These are phyloP conservation scores for Brachionus koreanus DNA, from an alignment of 1,140 invertebrate genomes.

Conservation along the genomic window DNA sequence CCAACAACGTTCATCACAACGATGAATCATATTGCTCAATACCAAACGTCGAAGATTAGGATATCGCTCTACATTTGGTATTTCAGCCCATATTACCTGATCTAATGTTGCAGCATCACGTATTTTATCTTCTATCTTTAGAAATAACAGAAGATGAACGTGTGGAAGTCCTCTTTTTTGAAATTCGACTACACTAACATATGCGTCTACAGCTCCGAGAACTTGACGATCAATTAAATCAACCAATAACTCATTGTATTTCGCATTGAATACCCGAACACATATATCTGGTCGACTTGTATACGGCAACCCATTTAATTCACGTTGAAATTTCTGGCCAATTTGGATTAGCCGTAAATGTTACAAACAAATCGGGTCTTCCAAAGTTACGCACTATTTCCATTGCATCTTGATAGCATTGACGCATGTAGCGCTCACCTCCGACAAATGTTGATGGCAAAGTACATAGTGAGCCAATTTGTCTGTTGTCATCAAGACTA, in stretches of 20 bases:
- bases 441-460: constrained; percentile 1
- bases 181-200: constrained; percentile 60
- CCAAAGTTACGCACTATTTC: constrained; percentile 45
- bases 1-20: not conserved
- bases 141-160: constrained; percentile 60
- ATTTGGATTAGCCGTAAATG: constrained; percentile 50
- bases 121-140: constrained; percentile 45
- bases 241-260: constrained; percentile 59
- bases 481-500: too few relatives aligned
- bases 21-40: constrained; percentile 47
- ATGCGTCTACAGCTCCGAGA: constrained; percentile 52
- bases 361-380: constrained; percentile 47
- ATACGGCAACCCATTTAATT: constrained; percentile 49
- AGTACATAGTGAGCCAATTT: too few relatives aligned
- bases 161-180: constrained; percentile 62
- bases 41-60: constrained; percentile 45
- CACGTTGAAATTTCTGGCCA: constrained; percentile 54
- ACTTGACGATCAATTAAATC: constrained; percentile 52
- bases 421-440: not conserved
- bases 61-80: constrained; percentile 41
- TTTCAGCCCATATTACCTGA: constrained; percentile 45
- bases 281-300: constrained; percentile 57
- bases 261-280: constrained; percentile 60
- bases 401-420: constrained; percentile 46
- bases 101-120: constrained; percentile 29